A percentile compares a stretch with the other conserved stretches of the same genome.
phyloP scores from a whole-genome alignment of 2,888 invertebrate species.

The Rhamphomyia laevipes region DNA sequence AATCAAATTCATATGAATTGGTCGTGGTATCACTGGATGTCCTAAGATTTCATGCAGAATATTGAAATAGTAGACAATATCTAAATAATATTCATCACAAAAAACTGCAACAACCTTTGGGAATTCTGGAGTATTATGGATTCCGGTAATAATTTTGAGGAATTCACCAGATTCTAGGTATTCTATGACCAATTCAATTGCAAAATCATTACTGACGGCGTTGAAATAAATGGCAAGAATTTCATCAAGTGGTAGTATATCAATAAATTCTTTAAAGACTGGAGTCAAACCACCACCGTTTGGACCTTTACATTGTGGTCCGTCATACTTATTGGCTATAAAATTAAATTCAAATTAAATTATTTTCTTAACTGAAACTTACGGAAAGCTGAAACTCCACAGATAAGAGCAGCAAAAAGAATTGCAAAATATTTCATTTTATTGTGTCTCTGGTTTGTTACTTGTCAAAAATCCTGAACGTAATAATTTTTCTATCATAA shows the following conservation, averaged over 20 bases:
- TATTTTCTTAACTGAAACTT: not conserved
- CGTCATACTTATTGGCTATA: not conserved
- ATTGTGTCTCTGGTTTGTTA: too few relatives aligned
- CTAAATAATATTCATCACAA: constrained; percentile 8
- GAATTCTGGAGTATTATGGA: constrained; percentile 6
- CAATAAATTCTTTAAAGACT: constrained; percentile 7
- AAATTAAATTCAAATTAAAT: not conserved
- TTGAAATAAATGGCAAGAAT: constrained; percentile 7
- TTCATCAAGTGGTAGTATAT: constrained; percentile 9
- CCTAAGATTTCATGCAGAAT: constrained; percentile 6
- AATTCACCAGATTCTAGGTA: constrained; percentile 11
- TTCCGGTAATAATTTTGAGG: constrained; percentile 1
- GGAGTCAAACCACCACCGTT: constrained; percentile 11
- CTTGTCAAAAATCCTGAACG: too few relatives aligned
- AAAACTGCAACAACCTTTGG: constrained; percentile 4
- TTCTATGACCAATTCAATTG: constrained; percentile 10
- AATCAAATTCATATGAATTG: not conserved
- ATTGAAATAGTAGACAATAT: constrained; percentile 7
- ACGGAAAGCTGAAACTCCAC: not conserved
- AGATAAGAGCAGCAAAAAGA: not conserved
- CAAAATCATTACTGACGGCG: constrained; percentile 8
- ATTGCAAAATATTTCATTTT: not conserved
- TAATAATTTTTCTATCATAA: too few relatives aligned
- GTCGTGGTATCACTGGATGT: constrained; percentile 6
- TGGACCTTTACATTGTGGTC: constrained; percentile 10